Conservation (phyloP, 2,888 invertebrate species). For the Cheilosia variabilis region DNA sequence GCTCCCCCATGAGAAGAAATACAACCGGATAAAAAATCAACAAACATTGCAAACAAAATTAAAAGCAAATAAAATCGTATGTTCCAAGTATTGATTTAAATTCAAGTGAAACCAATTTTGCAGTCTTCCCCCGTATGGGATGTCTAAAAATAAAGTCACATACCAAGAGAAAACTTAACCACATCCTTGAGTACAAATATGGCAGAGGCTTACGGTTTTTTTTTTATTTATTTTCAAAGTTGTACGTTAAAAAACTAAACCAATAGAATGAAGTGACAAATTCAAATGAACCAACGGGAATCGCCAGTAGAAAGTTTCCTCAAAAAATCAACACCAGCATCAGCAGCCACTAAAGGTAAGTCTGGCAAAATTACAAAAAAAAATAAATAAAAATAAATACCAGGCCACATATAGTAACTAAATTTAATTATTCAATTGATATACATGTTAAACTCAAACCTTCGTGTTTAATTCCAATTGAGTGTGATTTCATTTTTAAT, state of each 20-base stretch:
- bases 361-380: not conserved
- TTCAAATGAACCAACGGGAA: constrained; percentile 60
- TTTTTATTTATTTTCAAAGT: constrained; percentile 28
- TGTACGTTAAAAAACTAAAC: not conserved
- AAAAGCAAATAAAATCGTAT: constrained; percentile 36
- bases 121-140: not conserved
- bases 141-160: too few species aligned
- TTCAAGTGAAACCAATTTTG: not conserved
- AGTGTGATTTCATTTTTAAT: constrained; percentile 13
- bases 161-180: constrained; percentile 40
- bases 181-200: constrained; percentile 1
- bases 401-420: too few species aligned
- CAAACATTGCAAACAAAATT: constrained; percentile 40
- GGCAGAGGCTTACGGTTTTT: not conserved
- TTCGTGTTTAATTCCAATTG: constrained; percentile 33
- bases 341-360: constrained; percentile 58
- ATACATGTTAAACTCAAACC: not conserved
- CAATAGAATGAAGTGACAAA: constrained; percentile 51
- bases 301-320: constrained; percentile 27
- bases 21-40: not conserved
- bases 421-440: not conserved
- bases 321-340: constrained; percentile 41
- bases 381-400: too few species aligned
- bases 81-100: constrained; percentile 36
- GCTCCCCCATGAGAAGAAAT: not conserved